Evolutionary conservation across 1,140 invertebrate species (phyloP).

Genomic region (Drepana arcuata): DNA sequence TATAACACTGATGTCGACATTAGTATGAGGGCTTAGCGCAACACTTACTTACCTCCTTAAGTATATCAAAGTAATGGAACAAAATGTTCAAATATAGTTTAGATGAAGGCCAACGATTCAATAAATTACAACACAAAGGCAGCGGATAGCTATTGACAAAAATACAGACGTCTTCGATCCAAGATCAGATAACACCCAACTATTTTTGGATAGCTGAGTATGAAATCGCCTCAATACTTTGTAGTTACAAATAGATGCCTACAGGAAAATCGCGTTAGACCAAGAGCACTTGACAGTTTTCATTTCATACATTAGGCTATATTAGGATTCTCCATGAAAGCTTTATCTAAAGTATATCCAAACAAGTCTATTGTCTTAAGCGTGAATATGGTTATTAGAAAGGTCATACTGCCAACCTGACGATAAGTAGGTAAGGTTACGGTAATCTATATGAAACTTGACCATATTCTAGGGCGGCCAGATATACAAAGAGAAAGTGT

Average conservation of each 20-base stretch:
- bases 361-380: too few relatives aligned
- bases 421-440: too few relatives aligned
- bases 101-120: conserved; percentile 37
- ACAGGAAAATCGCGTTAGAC: conserved; percentile 9
- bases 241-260: conserved; percentile 16
- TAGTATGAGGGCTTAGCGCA: not conserved
- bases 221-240: conserved; percentile 30
- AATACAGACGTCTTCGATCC: conserved; percentile 26
- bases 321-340: too few relatives aligned
- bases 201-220: conserved; percentile 28
- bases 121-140: conserved; percentile 35
- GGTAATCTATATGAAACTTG: too few relatives aligned
- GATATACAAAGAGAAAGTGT: too few relatives aligned
- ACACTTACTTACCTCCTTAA: too few relatives aligned
- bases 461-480: too few relatives aligned
- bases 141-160: conserved; percentile 24
- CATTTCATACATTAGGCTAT: conserved; percentile 4
- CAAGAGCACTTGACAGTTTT: conserved; percentile 3
- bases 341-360: too few relatives aligned
- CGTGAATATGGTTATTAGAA: not conserved
- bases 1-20: not conserved
- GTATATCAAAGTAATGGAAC: too few relatives aligned
- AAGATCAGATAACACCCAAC: conserved; percentile 18
- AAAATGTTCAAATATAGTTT: conserved; percentile 23
- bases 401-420: not conserved